Evolutionary conservation across 2,888 invertebrate genomes (phyloP).

Genomic region (Agrilus mali): DNA sequence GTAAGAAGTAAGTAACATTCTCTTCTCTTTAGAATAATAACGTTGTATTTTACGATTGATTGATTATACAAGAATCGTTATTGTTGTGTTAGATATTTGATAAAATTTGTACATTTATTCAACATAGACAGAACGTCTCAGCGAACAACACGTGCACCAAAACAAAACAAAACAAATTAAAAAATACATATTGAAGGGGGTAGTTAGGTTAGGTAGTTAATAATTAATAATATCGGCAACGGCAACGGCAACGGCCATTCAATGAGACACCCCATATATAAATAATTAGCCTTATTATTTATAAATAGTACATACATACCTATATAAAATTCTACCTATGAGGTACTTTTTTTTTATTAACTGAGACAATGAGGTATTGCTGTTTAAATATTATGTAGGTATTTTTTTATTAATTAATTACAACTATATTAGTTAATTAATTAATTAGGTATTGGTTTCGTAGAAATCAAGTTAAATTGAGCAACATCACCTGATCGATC

Average conservation of each 20-base stretch:
- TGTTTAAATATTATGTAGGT: slow-evolving; percentile 29
- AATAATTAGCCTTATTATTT: slow-evolving; percentile 8
- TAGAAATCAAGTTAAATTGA: slow-evolving; percentile 7
- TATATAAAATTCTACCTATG: slow-evolving; percentile 13
- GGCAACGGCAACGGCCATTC: slow-evolving; percentile 2
- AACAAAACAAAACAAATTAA: slow-evolving; percentile 18
- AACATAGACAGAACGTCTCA: too few relatives aligned
- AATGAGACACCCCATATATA: slow-evolving; percentile 6
- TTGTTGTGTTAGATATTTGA: neutral
- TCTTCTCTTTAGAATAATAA: slow-evolving; percentile 12
- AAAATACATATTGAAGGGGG: slow-evolving; percentile 35
- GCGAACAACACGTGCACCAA: neutral
- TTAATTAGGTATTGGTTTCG: slow-evolving; percentile 17
- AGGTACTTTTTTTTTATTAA: slow-evolving; percentile 24
- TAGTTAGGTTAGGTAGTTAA: too few relatives aligned
- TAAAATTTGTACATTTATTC: too few relatives aligned
- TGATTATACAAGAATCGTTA: neutral
- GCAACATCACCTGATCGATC: slow-evolving; percentile 4
- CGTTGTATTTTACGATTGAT: too few relatives aligned
- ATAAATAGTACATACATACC: slow-evolving; percentile 20
- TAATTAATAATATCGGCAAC: slow-evolving; percentile 9
- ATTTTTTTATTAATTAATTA: too few relatives aligned
- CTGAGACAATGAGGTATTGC: slow-evolving; percentile 38
- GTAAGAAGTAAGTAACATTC: slow-evolving; percentile 26
- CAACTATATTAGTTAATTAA: too few relatives aligned